Evolutionary conservation across 23 tunicate genomes (phyloP).

Genomic region (Ciona savignyi): DNA sequence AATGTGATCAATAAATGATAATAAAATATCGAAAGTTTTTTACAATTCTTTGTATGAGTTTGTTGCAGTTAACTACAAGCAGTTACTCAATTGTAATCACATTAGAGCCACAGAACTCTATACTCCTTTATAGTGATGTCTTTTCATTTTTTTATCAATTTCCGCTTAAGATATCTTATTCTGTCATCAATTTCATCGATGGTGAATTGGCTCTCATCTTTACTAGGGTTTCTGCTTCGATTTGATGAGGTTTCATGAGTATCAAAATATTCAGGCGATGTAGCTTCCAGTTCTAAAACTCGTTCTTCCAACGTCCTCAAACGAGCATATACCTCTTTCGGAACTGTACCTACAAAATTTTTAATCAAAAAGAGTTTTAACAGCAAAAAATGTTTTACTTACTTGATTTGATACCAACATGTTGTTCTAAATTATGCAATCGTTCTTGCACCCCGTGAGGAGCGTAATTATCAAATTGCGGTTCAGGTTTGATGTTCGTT

Average conservation of each 20-base stretch:
- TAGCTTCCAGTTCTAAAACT: conserved; percentile 54
- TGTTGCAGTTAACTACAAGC: too few species aligned
- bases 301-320: conserved; percentile 55
- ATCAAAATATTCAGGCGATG: conserved; percentile 74
- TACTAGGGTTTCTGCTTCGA: neutral
- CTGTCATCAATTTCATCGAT: conserved; percentile 74
- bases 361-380: neutral
- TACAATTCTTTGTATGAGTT: too few species aligned
- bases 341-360: conserved; percentile 15
- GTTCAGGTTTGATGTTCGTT: conserved; percentile 6
- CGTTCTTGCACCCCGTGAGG: conserved; percentile 41
- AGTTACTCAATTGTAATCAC: too few species aligned
- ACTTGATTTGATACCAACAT: conserved; percentile 36
- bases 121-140: too few species aligned
- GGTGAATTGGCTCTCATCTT: conserved; percentile 12
- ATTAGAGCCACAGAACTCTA: too few species aligned
- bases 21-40: too few species aligned
- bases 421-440: conserved; percentile 41
- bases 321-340: conserved; percentile 53
- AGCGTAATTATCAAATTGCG: neutral
- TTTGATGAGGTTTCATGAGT: neutral
- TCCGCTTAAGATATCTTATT: conserved; percentile 51
- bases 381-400: neutral
- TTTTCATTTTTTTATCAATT: conserved; percentile 15
- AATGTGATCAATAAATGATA: too few species aligned